A percentile compares a stretch with the other conserved stretches of the same genome.
These are phyloP conservation scores for Lycorma delicatula DNA, from an alignment of 1,140 invertebrate species.

Conservation along the genomic window DNA sequence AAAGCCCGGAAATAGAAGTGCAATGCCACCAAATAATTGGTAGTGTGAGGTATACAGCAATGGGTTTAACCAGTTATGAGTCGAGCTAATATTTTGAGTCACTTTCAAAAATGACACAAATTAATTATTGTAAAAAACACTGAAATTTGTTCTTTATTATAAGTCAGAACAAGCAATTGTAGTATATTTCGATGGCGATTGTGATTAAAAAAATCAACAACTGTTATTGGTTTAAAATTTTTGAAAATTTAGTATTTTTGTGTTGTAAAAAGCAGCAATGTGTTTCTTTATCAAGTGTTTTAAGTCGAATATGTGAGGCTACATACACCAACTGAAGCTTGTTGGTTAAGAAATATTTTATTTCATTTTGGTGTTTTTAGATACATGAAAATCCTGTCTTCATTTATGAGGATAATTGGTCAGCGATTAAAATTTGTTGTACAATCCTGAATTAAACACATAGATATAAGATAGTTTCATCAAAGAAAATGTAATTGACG, in stretches of 20 bases:
- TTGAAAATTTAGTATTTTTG: constrained; percentile 32
- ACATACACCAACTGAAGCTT: constrained; percentile 20
- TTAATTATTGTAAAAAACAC: constrained; percentile 9
- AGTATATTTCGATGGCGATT: constrained; percentile 37
- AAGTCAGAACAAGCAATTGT: constrained; percentile 5
- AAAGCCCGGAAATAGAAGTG: constrained; percentile 20
- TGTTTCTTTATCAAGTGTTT: constrained; percentile 39
- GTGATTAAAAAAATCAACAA: constrained; percentile 36
- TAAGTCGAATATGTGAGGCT: constrained; percentile 35
- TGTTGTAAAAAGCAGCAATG: constrained; percentile 37
- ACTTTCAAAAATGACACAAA: constrained; percentile 24
- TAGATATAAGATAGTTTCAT: too few relatives aligned
- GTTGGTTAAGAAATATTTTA: constrained; percentile 1
- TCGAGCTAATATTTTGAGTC: constrained; percentile 15
- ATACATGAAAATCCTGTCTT: too few relatives aligned
- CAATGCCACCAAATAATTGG: constrained; percentile 31
- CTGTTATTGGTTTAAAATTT: constrained; percentile 30
- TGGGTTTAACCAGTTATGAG: constrained; percentile 28
- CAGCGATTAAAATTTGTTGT: too few relatives aligned
- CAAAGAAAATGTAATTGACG: too few relatives aligned
- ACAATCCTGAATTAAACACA: too few relatives aligned
- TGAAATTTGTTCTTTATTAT: constrained; percentile 6
- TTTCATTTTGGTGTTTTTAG: constrained; percentile 13
- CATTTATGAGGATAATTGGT: too few relatives aligned
- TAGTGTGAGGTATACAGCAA: constrained; percentile 29